Evolutionary conservation across 2,113 vertebrate species (phyloP).

Genomic region (Poeciliopsis occidentalis): DNA sequence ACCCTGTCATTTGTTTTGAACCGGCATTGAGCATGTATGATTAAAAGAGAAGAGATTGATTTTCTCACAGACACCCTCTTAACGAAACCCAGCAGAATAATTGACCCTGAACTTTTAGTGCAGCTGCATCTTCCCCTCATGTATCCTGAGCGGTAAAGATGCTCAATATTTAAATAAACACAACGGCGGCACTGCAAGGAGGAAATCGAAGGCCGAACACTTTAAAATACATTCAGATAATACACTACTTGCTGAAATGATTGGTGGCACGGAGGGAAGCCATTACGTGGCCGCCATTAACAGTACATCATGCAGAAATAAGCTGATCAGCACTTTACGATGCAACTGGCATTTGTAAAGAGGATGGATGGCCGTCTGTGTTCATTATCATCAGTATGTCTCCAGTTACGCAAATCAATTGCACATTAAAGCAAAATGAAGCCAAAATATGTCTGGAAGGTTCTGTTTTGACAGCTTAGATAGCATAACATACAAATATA

Average conservation of each 20-base stretch:
- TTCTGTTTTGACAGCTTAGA: slow-evolving; percentile 17
- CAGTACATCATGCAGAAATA: slow-evolving; percentile 57
- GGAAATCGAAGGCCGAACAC: slow-evolving; percentile 51
- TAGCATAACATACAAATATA: neutral
- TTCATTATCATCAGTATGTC: slow-evolving; percentile 43
- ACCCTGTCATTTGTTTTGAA: neutral
- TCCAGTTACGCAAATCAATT: slow-evolving; percentile 21
- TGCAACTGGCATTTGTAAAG: slow-evolving; percentile 25
- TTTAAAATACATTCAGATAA: slow-evolving; percentile 50
- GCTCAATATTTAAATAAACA: slow-evolving; percentile 70
- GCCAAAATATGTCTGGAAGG: slow-evolving; percentile 4
- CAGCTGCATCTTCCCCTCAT: slow-evolving; percentile 35
- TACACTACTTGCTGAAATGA: slow-evolving; percentile 42
- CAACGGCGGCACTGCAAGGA: slow-evolving; percentile 49
- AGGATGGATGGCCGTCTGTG: slow-evolving; percentile 37
- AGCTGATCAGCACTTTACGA: slow-evolving; percentile 70
- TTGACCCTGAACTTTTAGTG: slow-evolving; percentile 39
- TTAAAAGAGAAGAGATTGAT: slow-evolving; percentile 62
- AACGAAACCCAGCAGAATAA: slow-evolving; percentile 57
- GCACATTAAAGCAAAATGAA: slow-evolving; percentile 19
- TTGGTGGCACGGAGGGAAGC: slow-evolving; percentile 33
- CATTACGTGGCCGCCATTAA: slow-evolving; percentile 53
- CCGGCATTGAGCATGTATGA: slow-evolving; percentile 29
- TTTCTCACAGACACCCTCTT: slow-evolving; percentile 38
- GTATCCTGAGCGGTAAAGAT: slow-evolving; percentile 43